phyloP scores from a whole-genome alignment of 2,113 vertebrate genomes.

The Oryzias woworae region DNA sequence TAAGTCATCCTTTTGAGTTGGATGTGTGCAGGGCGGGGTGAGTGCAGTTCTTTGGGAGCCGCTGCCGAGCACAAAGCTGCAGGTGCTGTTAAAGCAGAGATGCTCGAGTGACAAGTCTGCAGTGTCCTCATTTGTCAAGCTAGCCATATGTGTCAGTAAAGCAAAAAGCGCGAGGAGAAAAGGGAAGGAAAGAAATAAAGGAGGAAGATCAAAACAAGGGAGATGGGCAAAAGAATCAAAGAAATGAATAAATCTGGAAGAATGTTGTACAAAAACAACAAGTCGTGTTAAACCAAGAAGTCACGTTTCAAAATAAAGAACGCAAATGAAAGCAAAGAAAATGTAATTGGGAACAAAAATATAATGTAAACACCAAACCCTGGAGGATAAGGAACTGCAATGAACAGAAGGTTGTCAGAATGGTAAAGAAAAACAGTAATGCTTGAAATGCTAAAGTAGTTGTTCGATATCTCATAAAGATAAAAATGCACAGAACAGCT shows the following conservation, averaged over 20 bases:
- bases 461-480: too few species aligned
- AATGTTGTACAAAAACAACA: too few species aligned
- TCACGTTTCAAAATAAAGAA: too few species aligned
- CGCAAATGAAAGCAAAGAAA: too few species aligned
- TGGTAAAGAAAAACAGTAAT: too few species aligned
- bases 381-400: too few species aligned
- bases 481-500: too few species aligned
- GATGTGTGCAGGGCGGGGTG: constrained; percentile 24
- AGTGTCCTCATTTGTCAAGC: constrained; percentile 55
- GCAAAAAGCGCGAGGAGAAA: constrained; percentile 8
- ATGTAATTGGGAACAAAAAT: too few species aligned
- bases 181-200: constrained; percentile 5
- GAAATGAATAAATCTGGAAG: background rate
- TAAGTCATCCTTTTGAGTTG: constrained; percentile 67
- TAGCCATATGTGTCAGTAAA: constrained; percentile 36
- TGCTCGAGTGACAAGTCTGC: constrained; percentile 46
- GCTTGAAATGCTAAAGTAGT: too few species aligned
- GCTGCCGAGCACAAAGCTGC: constrained; percentile 7
- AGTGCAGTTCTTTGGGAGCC: constrained; percentile 22
- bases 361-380: too few species aligned
- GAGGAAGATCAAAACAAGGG: background rate
- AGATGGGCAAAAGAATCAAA: background rate
- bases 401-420: too few species aligned
- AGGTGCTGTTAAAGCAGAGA: background rate
- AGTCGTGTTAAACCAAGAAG: too few species aligned